These are phyloP conservation scores for Ptiloglossa arizonensis DNA, from an alignment of 1,140 invertebrate genomes.

Conservation along the genomic window DNA sequence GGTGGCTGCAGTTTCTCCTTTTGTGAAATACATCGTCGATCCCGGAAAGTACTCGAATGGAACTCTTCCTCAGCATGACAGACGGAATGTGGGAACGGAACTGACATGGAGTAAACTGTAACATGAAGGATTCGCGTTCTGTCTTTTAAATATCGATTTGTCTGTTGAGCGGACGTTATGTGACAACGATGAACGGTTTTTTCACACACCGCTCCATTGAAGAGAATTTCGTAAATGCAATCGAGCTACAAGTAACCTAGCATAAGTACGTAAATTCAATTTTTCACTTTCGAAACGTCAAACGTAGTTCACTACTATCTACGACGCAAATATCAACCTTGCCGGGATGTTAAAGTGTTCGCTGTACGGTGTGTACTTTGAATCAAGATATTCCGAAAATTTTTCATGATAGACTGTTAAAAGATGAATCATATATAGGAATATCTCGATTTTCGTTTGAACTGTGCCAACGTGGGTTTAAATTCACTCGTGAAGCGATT, in stretches of 20 bases:
- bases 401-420: slow-evolving; percentile 17
- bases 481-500: slow-evolving; percentile 3
- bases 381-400: slow-evolving; percentile 47
- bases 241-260: slow-evolving; percentile 56
- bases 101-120: slow-evolving; percentile 67
- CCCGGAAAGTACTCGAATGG: slow-evolving; percentile 55
- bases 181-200: slow-evolving; percentile 60
- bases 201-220: slow-evolving; percentile 12
- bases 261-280: slow-evolving; percentile 56
- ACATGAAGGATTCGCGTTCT: slow-evolving; percentile 63
- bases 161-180: slow-evolving; percentile 51
- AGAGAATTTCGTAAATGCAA: slow-evolving; percentile 20
- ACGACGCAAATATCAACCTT: slow-evolving; percentile 62
- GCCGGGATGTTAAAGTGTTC: slow-evolving; percentile 56
- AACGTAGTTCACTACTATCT: slow-evolving; percentile 57
- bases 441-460: neutral
- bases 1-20: slow-evolving; percentile 40
- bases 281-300: slow-evolving; percentile 55
- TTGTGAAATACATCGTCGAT: slow-evolving; percentile 38
- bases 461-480: neutral
- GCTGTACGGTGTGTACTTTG: slow-evolving; percentile 33
- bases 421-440: slow-evolving; percentile 6
- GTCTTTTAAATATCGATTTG: slow-evolving; percentile 72
- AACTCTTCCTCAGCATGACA: slow-evolving; percentile 57
- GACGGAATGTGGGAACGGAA: slow-evolving; percentile 62